Percentiles rank a stretch among this genome's conserved stretches.
These are phyloP conservation scores for Pithys albifrons DNA, from an alignment of 2,113 vertebrate genomes.

Conservation along the genomic window DNA sequence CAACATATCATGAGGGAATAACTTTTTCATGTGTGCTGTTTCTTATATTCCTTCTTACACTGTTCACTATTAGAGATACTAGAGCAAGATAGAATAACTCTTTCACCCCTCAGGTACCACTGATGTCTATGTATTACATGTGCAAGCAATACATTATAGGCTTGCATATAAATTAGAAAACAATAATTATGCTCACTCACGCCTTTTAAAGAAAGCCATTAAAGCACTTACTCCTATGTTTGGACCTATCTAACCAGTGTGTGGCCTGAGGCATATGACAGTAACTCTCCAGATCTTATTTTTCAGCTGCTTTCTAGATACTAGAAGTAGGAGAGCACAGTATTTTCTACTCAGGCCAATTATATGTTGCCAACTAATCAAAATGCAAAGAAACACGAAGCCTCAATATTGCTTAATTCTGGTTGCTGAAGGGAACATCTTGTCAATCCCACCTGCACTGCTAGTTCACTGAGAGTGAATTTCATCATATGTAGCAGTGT, in stretches of 20 bases:
- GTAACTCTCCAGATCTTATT: background rate
- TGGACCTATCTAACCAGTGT: background rate
- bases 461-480: background rate
- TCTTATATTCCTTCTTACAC: background rate
- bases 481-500: background rate
- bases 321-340: background rate
- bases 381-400: conserved; percentile 2
- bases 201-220: background rate
- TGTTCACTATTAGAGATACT: background rate
- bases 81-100: background rate
- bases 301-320: background rate
- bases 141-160: background rate
- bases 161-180: background rate
- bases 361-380: background rate
- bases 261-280: background rate
- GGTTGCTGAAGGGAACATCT: background rate
- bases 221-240: background rate
- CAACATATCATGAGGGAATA: background rate
- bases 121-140: background rate
- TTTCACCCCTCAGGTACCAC: rapidly evolving
- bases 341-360: background rate
- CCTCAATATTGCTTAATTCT: background rate
- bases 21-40: background rate
- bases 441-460: background rate
- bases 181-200: background rate